Percentiles rank a stretch among this genome's conserved stretches.
Conservation (phyloP, 2,888 invertebrate species). For the Lithophane ornitopus region DNA sequence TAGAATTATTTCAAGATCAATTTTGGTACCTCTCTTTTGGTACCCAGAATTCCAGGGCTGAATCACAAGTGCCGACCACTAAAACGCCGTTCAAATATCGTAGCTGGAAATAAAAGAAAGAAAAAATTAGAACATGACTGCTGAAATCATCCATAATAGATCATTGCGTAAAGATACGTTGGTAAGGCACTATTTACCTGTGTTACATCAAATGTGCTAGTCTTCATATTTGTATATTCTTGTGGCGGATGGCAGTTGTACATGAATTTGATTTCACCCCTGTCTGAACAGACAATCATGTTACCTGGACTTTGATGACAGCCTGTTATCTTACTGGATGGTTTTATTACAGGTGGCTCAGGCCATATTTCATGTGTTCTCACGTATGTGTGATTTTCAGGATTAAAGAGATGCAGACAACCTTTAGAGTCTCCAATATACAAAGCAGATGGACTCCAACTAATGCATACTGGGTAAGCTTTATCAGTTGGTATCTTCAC, state of each 20-base stretch:
- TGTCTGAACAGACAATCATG: slow-evolving; percentile 86
- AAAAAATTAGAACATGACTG: background rate
- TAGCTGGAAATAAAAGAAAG: slow-evolving; percentile 80
- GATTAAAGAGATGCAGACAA: slow-evolving; percentile 83
- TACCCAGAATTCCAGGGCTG: slow-evolving; percentile 88
- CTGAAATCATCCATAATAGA: background rate
- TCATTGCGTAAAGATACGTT: background rate
- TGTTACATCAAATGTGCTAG: slow-evolving; percentile 84
- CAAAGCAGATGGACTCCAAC: slow-evolving; percentile 83
- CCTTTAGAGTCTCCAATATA: slow-evolving; percentile 88
- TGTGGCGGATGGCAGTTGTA: slow-evolving; percentile 86
- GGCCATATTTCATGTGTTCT: slow-evolving; percentile 83
- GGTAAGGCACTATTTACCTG: slow-evolving; percentile 75
- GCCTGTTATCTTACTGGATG: slow-evolving; percentile 84
- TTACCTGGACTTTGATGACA: slow-evolving; percentile 83
- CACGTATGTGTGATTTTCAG: slow-evolving; percentile 77
- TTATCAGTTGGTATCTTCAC: slow-evolving; percentile 82
- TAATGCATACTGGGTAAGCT: slow-evolving; percentile 85
- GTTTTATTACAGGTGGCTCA: slow-evolving; percentile 79
- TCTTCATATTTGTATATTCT: slow-evolving; percentile 79
- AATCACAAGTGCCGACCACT: slow-evolving; percentile 88
- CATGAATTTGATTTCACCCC: slow-evolving; percentile 86
- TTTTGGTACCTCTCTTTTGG: slow-evolving; percentile 76
- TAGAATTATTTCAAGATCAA: slow-evolving; percentile 32
- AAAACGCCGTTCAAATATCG: slow-evolving; percentile 86